A percentile compares a stretch with the other conserved stretches of the same genome.
These are phyloP conservation scores for Cyaniris semiargus DNA, from an alignment of 2,888 invertebrate species.

Conservation along the genomic window DNA sequence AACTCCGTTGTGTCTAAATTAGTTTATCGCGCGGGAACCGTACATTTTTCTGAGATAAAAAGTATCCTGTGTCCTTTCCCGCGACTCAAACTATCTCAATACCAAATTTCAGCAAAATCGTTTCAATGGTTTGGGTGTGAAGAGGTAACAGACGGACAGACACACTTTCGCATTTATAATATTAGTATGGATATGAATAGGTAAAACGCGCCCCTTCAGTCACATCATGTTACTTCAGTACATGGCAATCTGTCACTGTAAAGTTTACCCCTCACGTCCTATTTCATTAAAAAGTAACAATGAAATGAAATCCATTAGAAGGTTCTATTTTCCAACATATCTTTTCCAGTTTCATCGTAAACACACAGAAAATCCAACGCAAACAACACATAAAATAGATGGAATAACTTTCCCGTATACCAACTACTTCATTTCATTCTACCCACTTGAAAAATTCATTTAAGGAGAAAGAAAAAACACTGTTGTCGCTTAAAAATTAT, in stretches of 20 bases:
- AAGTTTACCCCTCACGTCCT: background rate
- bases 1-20: too few species aligned
- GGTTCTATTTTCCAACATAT: slow-evolving; percentile 5
- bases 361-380: slow-evolving; percentile 21
- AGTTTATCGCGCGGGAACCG: too few species aligned
- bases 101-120: too few species aligned
- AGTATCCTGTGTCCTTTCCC: too few species aligned
- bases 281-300: slow-evolving; percentile 11
- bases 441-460: background rate
- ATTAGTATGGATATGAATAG: too few species aligned
- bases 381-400: slow-evolving; percentile 27
- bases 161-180: too few species aligned
- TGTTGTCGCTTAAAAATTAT: background rate
- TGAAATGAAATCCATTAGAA: slow-evolving; percentile 6
- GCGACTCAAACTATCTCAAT: too few species aligned
- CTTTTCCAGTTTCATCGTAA: slow-evolving; percentile 18
- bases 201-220: background rate
- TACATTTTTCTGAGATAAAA: too few species aligned
- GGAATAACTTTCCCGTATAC: slow-evolving; percentile 28
- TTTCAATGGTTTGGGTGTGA: too few species aligned
- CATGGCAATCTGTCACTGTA: background rate
- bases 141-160: too few species aligned
- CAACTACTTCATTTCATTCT: slow-evolving; percentile 15
- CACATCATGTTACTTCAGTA: background rate
- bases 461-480: background rate